Evolutionary conservation across 2,888 invertebrate genomes (phyloP).

Genomic region (Actias luna): DNA sequence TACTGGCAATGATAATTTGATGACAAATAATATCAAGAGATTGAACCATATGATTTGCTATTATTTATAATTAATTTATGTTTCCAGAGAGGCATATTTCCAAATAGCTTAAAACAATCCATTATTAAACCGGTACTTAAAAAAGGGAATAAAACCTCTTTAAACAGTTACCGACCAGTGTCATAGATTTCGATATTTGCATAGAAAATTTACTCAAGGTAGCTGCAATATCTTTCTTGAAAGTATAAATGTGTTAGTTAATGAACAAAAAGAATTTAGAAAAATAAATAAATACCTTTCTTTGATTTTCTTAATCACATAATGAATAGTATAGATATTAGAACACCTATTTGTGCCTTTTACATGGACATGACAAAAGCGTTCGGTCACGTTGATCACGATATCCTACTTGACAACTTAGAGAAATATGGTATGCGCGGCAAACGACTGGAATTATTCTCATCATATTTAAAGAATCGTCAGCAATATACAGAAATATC

Average conservation of each 20-base stretch:
- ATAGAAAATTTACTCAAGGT: too few species aligned
- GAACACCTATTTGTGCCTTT: conserved; percentile 18
- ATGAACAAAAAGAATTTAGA: background rate
- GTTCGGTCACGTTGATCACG: conserved; percentile 25
- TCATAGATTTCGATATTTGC: background rate
- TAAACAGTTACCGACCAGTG: background rate
- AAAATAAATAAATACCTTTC: conserved; percentile 11
- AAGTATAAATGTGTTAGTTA: too few species aligned
- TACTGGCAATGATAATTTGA: too few species aligned
- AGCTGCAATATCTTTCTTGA: too few species aligned
- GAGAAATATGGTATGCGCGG: conserved; percentile 21
- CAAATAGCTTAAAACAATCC: background rate
- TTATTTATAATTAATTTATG: too few species aligned
- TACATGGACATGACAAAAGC: conserved; percentile 27
- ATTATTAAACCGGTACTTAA: conserved; percentile 3
- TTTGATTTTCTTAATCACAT: conserved; percentile 15
- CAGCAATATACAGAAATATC: background rate
- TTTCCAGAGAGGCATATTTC: background rate
- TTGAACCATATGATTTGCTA: too few species aligned
- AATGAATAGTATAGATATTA: conserved; percentile 16
- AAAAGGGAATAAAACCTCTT: background rate
- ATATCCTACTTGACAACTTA: conserved; percentile 21
- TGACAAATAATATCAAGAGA: too few species aligned
- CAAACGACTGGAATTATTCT: conserved; percentile 17
- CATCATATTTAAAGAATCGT: conserved; percentile 21